Conservation (phyloP, 2,113 vertebrate genomes). For the Oenanthe oenanthe region DNA sequence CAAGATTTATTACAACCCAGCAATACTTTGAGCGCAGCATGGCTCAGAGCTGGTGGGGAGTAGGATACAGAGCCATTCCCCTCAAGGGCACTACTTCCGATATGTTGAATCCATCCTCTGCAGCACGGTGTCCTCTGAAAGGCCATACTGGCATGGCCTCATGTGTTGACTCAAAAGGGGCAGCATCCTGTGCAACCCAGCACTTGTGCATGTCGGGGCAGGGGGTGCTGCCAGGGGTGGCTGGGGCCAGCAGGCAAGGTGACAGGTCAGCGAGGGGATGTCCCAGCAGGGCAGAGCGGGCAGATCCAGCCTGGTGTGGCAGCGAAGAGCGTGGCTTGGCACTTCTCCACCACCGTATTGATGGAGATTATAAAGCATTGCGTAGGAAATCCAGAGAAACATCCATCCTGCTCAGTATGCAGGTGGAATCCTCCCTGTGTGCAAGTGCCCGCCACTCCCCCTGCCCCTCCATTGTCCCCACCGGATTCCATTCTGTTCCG, state of each 20-base stretch:
- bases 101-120: background rate
- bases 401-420: constrained; percentile 11
- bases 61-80: background rate
- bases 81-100: constrained; percentile 7
- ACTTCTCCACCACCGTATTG: background rate
- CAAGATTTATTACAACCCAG: constrained; percentile 44
- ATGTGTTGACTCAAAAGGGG: background rate
- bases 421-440: background rate
- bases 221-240: background rate
- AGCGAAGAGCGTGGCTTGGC: background rate
- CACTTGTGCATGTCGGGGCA: rapidly evolving
- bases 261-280: background rate
- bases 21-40: background rate
- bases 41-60: constrained; percentile 3
- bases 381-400: background rate
- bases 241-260: background rate
- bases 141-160: background rate
- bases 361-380: constrained; percentile 20
- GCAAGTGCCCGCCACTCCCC: background rate
- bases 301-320: background rate
- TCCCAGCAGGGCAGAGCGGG: background rate
- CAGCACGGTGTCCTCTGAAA: background rate
- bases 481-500: background rate
- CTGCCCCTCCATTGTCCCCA: background rate
- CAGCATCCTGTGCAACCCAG: background rate